These are phyloP conservation scores for Larimichthys polyactis DNA, from an alignment of 2,113 vertebrate species.

Conservation along the genomic window DNA sequence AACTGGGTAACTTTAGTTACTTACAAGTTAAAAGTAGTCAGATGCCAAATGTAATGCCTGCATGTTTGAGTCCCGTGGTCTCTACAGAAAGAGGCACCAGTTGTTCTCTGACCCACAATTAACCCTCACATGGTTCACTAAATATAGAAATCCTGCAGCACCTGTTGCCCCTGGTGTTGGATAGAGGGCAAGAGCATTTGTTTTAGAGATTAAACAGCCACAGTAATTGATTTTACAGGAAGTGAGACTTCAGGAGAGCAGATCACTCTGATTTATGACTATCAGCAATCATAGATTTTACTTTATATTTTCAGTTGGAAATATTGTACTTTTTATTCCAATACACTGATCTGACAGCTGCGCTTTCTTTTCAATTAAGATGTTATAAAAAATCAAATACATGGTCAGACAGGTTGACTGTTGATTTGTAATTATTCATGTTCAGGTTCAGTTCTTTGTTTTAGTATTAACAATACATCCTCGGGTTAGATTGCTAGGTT, in stretches of 20 bases:
- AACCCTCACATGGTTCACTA: conserved; percentile 39
- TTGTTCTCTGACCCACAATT: conserved; percentile 35
- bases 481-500: no score
- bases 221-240: not conserved
- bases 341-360: not conserved
- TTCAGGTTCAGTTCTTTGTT: not conserved
- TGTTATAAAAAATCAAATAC: not conserved
- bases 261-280: not conserved
- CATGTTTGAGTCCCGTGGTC: not conserved
- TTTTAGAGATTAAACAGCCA: not conserved
- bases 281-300: not conserved
- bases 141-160: conserved; percentile 61
- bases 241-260: not conserved
- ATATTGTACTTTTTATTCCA: not conserved
- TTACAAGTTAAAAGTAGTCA: not conserved
- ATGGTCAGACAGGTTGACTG: no score
- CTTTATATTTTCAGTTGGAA: no score
- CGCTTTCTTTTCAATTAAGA: not conserved
- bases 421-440: no score
- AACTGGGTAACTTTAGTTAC: not conserved
- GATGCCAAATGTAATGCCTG: not conserved
- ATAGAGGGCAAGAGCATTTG: not conserved
- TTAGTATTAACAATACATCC: not conserved
- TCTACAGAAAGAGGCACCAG: conserved; percentile 19
- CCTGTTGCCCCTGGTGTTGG: conserved; percentile 27